Evolutionary conservation across 1,140 invertebrate species (phyloP).

Genomic region (Nephotettix cincticeps): DNA sequence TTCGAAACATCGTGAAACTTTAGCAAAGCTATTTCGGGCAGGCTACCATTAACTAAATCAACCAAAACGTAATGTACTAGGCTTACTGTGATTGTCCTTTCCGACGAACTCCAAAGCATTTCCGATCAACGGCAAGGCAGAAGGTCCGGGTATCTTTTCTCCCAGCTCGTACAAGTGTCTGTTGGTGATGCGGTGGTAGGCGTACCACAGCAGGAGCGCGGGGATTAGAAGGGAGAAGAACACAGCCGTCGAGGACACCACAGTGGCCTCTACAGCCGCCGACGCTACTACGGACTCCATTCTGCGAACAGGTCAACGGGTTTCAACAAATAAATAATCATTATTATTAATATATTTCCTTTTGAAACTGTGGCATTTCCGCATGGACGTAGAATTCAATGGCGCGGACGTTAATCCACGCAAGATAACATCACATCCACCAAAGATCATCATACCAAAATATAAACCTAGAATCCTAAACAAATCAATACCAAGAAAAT

Average conservation of each 20-base stretch:
- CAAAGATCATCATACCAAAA: too few relatives aligned
- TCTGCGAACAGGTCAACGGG: too few relatives aligned
- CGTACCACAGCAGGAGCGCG: conserved; percentile 63
- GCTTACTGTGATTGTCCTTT: conserved; percentile 37
- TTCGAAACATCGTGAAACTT: background rate
- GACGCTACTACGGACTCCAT: conserved; percentile 27
- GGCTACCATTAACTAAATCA: too few relatives aligned
- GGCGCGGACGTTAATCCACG: too few relatives aligned
- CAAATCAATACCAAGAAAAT: too few relatives aligned
- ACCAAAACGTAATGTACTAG: too few relatives aligned
- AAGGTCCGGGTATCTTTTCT: conserved; percentile 66
- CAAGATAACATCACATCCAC: too few relatives aligned
- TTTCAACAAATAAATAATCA: too few relatives aligned
- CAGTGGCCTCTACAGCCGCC: background rate
- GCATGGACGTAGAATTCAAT: too few relatives aligned
- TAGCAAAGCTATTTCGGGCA: background rate
- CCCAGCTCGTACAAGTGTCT: conserved; percentile 67
- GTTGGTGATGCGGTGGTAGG: conserved; percentile 70
- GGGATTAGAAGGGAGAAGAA: conserved; percentile 70
- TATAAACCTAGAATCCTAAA: too few relatives aligned
- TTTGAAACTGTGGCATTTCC: too few relatives aligned
- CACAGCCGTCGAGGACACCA: conserved; percentile 53
- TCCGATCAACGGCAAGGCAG: conserved; percentile 65
- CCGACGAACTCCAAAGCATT: conserved; percentile 64
- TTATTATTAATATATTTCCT: too few relatives aligned